phyloP scores from a whole-genome alignment of 30 jellyfish, hydroid and myxozoan genomes.

The Mastigias papua region DNA sequence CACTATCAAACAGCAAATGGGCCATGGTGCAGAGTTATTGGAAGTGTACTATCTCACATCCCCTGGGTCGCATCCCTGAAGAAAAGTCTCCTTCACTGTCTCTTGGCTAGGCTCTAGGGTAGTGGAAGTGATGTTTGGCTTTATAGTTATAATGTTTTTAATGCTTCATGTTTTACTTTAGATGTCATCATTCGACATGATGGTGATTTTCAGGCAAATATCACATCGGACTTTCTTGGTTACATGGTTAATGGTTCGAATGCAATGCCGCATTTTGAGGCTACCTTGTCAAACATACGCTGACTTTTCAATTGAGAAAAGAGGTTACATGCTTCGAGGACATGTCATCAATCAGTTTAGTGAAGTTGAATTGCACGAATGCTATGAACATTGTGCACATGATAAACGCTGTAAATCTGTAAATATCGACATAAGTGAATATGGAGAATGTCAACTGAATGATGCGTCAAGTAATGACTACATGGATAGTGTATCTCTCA shows the following conservation, averaged over 20 bases:
- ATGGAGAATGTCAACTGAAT: conserved; percentile 20
- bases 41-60: too few relatives aligned
- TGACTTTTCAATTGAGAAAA: neutral
- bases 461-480: neutral
- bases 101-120: too few relatives aligned
- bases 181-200: too few relatives aligned
- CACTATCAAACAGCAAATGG: too few relatives aligned
- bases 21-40: too few relatives aligned
- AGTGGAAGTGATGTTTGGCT: too few relatives aligned
- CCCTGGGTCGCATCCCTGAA: too few relatives aligned
- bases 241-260: neutral
- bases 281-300: neutral
- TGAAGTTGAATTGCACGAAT: neutral
- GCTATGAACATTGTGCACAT: neutral
- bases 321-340: conserved; percentile 17
- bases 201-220: too few relatives aligned
- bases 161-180: too few relatives aligned
- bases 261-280: conserved; percentile 5
- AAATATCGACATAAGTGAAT: neutral
- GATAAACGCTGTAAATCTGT: neutral
- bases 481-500: neutral
- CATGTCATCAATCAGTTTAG: neutral
- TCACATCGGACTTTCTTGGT: neutral
- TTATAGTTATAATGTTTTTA: too few relatives aligned
- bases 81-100: too few relatives aligned